A percentile compares a stretch with the other conserved stretches of the same genome.
These are phyloP conservation scores for Saguinus midas DNA, from an alignment of 2,113 vertebrate genomes.

Conservation along the genomic window DNA sequence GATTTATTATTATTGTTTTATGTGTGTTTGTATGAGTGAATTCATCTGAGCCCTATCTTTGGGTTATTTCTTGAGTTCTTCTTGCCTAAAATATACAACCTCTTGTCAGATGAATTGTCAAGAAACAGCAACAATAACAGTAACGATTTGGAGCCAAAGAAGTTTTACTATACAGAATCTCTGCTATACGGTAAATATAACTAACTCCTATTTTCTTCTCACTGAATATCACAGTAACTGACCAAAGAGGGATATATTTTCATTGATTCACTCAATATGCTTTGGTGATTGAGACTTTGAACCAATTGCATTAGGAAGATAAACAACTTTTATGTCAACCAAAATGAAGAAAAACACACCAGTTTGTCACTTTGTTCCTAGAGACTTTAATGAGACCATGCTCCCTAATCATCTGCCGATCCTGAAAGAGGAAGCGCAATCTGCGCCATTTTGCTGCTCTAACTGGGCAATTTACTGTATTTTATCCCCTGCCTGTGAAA, in stretches of 20 bases:
- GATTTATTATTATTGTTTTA: neutral
- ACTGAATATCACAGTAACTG: neutral
- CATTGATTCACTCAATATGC: neutral
- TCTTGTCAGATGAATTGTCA: neutral
- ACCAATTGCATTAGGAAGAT: slow-evolving; percentile 62
- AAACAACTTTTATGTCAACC: slow-evolving; percentile 49
- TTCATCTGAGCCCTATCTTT: neutral
- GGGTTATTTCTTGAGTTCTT: neutral
- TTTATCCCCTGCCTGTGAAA: slow-evolving; percentile 71
- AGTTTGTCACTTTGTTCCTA: slow-evolving; percentile 55
- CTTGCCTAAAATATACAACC: neutral
- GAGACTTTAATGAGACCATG: slow-evolving; percentile 70
- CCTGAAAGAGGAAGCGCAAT: slow-evolving; percentile 50
- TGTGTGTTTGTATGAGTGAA: neutral
- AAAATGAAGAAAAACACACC: slow-evolving; percentile 65
- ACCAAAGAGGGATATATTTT: neutral
- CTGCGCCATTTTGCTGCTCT: slow-evolving; percentile 66
- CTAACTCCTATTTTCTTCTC: neutral
- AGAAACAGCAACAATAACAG: neutral
- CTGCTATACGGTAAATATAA: neutral
- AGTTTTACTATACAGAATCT: neutral
- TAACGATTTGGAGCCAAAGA: neutral
- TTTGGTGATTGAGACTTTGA: slow-evolving; percentile 34
- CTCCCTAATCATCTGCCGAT: slow-evolving; percentile 75
- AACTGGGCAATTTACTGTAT: slow-evolving; percentile 66